Evolutionary conservation across 2,888 invertebrate genomes (phyloP), one percentile per base, ranked within the genome.

Genomic region (Oscheius sp.): DNA sequence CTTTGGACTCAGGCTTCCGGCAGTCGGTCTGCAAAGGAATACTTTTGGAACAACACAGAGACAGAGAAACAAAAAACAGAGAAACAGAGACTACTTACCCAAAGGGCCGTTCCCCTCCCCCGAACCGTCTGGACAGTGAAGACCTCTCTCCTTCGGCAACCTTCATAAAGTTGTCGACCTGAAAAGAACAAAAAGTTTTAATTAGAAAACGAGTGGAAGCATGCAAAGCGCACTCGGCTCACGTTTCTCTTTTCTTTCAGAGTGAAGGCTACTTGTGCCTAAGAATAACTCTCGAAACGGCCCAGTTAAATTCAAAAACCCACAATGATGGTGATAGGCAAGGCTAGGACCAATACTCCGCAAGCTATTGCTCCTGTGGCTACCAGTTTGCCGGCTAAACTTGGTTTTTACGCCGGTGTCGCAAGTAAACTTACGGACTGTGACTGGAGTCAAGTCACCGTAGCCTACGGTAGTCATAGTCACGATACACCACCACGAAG

Each of bases 121-220:
- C 55, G n/a, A 53, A 29, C 35, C 68, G 13, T 68, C 35, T 48
- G 1, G 48, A 11, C 48, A 11, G 21, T 29, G 63, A 48, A 13
- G 53, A 55, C 37, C 72, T 60, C 37, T 72, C 72, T 29, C 72
- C 72, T 50, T 73, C 73, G 21, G 73, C 63, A 13, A 73, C 86
- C 73, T 85, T 86, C 85, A 86, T 86, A 79, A 86, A 86, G 76
- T 86, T 86, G 78, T 86, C 86, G 55, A 86, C 86, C 85, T 86
- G 75, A 37, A 63, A 47, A 37, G 29, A 51, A 59, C 50, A 65
- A 53, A 48, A 55, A 32, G 42, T 47, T 10, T 37, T 37, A 47
- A 3, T 37, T 5, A 65, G 37, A 50, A 65, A 53, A 13, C n/a
- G 53, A 50, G 2, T 11, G 33, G 47, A 35, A 13, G 21, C 33